phyloP scores from a whole-genome alignment of 2,888 invertebrate species.

The Spilosoma lubricipeda region DNA sequence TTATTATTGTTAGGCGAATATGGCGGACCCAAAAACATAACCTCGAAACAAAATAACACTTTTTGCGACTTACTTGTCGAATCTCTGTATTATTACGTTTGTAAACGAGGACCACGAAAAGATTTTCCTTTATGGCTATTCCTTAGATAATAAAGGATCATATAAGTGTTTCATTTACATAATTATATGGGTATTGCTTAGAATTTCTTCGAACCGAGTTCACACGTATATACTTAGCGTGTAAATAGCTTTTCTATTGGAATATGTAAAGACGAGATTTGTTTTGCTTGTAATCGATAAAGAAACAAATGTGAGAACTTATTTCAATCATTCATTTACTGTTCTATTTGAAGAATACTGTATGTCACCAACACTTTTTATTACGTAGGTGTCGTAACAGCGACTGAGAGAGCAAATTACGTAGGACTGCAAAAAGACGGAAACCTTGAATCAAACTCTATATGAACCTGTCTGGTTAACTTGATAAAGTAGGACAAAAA shows the following conservation, averaged over 20 bases:
- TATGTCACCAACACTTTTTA: too few species aligned
- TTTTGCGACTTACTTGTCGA: constrained; percentile 11
- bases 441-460: too few species aligned
- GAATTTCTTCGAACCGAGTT: constrained; percentile 5
- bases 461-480: too few species aligned
- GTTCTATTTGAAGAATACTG: too few species aligned
- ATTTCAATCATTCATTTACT: neutral
- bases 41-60: constrained; percentile 15
- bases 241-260: neutral
- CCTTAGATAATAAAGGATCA: constrained; percentile 17
- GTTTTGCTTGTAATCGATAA: neutral
- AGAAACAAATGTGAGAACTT: neutral
- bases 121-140: constrained; percentile 17
- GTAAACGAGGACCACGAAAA: constrained; percentile 15
- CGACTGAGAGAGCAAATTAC: too few species aligned
- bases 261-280: neutral
- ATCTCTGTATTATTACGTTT: constrained; percentile 20
- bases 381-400: too few species aligned
- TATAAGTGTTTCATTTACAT: constrained; percentile 23
- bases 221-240: neutral
- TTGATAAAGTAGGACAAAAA: too few species aligned
- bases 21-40: neutral
- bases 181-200: constrained; percentile 14
- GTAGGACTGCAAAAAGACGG: too few species aligned
- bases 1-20: neutral